A percentile compares a stretch with the other conserved stretches of the same genome.
Conservation (phyloP, 1,140 invertebrate species). For the Lithobius niger region DNA sequence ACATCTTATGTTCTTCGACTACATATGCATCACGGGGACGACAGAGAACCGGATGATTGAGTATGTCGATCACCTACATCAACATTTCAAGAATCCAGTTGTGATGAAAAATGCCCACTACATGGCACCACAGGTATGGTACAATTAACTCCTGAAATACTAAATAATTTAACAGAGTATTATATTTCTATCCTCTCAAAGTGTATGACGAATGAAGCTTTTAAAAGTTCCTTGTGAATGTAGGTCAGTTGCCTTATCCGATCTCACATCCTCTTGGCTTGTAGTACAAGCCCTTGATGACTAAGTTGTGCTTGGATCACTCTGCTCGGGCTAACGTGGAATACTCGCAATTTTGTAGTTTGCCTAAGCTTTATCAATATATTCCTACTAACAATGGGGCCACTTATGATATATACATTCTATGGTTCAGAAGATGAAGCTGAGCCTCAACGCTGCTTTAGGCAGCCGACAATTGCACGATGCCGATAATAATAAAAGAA, state of each 20-base stretch:
- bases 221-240: background rate
- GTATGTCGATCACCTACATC: conserved; percentile 76
- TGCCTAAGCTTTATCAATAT: too few relatives aligned
- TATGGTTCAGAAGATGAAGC: too few relatives aligned
- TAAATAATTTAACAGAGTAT: background rate
- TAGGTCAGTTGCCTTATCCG: background rate
- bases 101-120: conserved; percentile 53
- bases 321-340: too few relatives aligned
- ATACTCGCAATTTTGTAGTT: too few relatives aligned
- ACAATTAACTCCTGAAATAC: background rate
- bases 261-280: background rate
- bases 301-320: background rate
- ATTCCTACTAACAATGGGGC: too few relatives aligned
- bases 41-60: conserved; percentile 57
- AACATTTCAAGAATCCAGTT: conserved; percentile 66
- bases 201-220: background rate
- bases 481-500: too few relatives aligned
- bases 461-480: too few relatives aligned
- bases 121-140: conserved; percentile 48
- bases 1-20: conserved; percentile 82
- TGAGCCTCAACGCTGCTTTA: too few relatives aligned
- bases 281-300: too few relatives aligned
- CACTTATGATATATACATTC: too few relatives aligned
- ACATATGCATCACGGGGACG: conserved; percentile 51
- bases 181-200: background rate